These are phyloP conservation scores for Eueides isabella DNA, from an alignment of 1,140 invertebrate species.

Conservation along the genomic window DNA sequence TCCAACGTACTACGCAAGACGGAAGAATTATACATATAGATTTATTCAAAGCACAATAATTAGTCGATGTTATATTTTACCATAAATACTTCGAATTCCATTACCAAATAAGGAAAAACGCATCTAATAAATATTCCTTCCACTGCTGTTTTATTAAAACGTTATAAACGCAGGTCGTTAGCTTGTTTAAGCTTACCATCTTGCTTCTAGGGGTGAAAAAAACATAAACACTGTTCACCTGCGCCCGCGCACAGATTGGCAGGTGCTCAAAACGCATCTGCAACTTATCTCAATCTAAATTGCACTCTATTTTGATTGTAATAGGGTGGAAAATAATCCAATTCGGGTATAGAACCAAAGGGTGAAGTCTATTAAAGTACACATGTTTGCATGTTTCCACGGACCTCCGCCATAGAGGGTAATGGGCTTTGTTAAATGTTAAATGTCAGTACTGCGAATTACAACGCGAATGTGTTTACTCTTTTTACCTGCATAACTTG, in stretches of 20 bases:
- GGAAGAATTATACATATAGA: too few species aligned
- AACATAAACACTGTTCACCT: constrained; percentile 56
- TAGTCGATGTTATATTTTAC: background rate
- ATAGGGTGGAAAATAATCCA: background rate
- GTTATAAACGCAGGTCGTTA: constrained; percentile 22
- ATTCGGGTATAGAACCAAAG: background rate
- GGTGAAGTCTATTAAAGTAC: constrained; percentile 13
- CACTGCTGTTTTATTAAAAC: constrained; percentile 19
- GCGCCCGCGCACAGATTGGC: constrained; percentile 53
- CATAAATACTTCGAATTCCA: background rate
- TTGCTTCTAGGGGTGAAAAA: constrained; percentile 46
- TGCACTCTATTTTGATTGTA: background rate
- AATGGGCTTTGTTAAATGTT: constrained; percentile 3
- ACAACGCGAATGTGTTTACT: constrained; percentile 4
- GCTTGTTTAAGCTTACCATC: constrained; percentile 26
- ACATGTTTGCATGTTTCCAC: constrained; percentile 13
- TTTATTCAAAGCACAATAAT: background rate
- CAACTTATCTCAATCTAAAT: constrained; percentile 26
- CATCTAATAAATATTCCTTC: background rate
- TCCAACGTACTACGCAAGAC: too few species aligned
- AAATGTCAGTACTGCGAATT: background rate
- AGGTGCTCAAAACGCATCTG: constrained; percentile 52
- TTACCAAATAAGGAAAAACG: background rate
- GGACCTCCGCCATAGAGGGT: constrained; percentile 9
- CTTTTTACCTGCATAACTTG: background rate